Evolutionary conservation across 2,888 invertebrate genomes (phyloP).

Genomic region (Osmoderma eremita): DNA sequence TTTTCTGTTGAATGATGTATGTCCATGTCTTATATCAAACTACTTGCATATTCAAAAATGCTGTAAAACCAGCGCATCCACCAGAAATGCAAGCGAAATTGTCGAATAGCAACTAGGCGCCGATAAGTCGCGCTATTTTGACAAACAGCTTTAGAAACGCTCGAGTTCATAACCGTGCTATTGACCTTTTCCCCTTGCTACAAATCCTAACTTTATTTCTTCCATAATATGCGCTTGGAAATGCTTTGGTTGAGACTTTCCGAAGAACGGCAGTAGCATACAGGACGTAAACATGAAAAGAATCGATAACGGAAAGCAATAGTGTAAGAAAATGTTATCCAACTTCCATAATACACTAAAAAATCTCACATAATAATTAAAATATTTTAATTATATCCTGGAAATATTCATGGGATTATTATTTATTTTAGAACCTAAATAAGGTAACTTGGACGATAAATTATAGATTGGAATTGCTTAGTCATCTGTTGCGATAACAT

Average conservation of each 20-base stretch:
- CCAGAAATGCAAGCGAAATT: slow-evolving; percentile 11
- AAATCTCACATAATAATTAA: too few relatives aligned
- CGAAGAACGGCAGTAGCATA: too few relatives aligned
- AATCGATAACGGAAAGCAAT: too few relatives aligned
- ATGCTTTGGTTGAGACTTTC: background rate
- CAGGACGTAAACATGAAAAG: too few relatives aligned
- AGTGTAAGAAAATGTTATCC: too few relatives aligned
- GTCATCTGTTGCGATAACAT: background rate
- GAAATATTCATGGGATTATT: background rate
- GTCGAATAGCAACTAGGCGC: background rate
- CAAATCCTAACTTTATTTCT: too few relatives aligned
- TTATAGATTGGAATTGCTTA: background rate
- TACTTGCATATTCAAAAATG: too few relatives aligned
- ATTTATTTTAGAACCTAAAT: background rate
- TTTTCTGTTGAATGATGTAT: too few relatives aligned
- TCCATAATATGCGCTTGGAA: background rate
- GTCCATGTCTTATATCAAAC: too few relatives aligned
- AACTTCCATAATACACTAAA: too few relatives aligned
- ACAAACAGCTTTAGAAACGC: slow-evolving; percentile 39
- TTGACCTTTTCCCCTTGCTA: slow-evolving; percentile 28
- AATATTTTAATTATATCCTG: too few relatives aligned
- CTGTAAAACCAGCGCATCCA: background rate
- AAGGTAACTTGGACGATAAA: too few relatives aligned
- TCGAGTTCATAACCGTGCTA: slow-evolving; percentile 41
- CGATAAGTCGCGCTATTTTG: slow-evolving; percentile 35